These are phyloP conservation scores for Zaprionus camerounensis DNA, from an alignment of 1,140 invertebrate species.

Conservation along the genomic window DNA sequence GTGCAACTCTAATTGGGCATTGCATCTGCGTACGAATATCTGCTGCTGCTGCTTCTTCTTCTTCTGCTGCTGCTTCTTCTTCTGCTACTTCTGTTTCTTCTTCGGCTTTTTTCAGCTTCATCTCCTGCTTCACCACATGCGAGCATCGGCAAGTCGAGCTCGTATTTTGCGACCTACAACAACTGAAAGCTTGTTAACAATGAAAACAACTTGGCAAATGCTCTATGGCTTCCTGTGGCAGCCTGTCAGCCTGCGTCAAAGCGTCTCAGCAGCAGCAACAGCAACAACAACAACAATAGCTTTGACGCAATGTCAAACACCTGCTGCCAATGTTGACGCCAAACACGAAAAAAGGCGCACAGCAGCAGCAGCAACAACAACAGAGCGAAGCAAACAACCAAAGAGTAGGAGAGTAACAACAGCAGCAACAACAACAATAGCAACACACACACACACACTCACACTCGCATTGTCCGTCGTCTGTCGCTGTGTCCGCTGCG, in stretches of 20 bases:
- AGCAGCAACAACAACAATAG: slow-evolving; percentile 44
- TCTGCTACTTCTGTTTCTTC: slow-evolving; percentile 1
- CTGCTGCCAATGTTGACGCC: slow-evolving; percentile 81
- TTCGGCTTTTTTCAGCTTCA: slow-evolving; percentile 3
- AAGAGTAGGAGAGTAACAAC: slow-evolving; percentile 65
- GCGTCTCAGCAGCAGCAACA: slow-evolving; percentile 25
- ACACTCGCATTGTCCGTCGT: slow-evolving; percentile 47
- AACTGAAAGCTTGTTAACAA: slow-evolving; percentile 80
- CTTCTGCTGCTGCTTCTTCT: slow-evolving; percentile 13
- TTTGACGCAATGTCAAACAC: slow-evolving; percentile 83
- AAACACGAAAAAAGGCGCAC: slow-evolving; percentile 76
- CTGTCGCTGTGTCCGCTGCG: slow-evolving; percentile 57
- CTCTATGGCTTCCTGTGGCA: slow-evolving; percentile 82
- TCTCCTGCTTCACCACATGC: background rate
- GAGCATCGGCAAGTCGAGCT: slow-evolving; percentile 14
- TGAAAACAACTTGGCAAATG: slow-evolving; percentile 81
- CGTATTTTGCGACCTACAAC: slow-evolving; percentile 67
- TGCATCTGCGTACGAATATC: slow-evolving; percentile 37
- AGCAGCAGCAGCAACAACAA: slow-evolving; percentile 38
- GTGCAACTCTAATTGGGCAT: slow-evolving; percentile 33
- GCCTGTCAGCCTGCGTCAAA: slow-evolving; percentile 75
- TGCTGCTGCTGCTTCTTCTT: slow-evolving; percentile 11
- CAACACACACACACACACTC: slow-evolving; percentile 44
- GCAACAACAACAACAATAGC: slow-evolving; percentile 64
- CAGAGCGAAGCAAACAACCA: slow-evolving; percentile 57